Evolutionary conservation across 2,113 vertebrate species (phyloP), one percentile per base, ranked within the genome.

Genomic region (Chaenogobius annularis): DNA sequence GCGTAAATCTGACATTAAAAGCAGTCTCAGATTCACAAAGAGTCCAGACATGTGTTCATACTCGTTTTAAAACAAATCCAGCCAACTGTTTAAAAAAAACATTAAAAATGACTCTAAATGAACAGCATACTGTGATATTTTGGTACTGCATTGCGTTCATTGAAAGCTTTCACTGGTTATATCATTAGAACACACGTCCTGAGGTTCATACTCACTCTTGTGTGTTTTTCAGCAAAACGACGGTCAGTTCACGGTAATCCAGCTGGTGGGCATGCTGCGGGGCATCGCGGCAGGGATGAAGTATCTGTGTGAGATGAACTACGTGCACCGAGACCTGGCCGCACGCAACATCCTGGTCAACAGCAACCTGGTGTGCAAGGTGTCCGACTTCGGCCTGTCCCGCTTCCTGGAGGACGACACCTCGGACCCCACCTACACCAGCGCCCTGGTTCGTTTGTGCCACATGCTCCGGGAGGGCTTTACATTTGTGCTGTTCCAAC

Each of bases 331-430:
- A 0, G 97, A 99, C 90, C 91, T 99, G 83, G 97, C 97, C 0
- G 97, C 97, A 0, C 92, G 97, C 8, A 99, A 99, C 92, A 99
- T 97, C 91, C 94, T 99, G 1, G 97, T 99, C 81, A 99, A 99
- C 92, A 98, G 96, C 92, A 98, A 99, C 91, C 88, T 99, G 85
- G 97, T 99, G 74, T 98, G 96, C 89, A 99, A 99, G 67, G 97
- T 98, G 69, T 99, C 97, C 0, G 97, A 99, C 88, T 98, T 99
- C 0, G 97, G 97, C 35, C 94, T 99, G 66, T 99, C 97, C 0
- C 96, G 97, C 20, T 99, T 99, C 75, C 91, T 99, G 59, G 97
- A 99, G 83, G 97, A 98, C 0, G 97, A 99, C 63, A 96, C 97
- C 0, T 98, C 97, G 0, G 97, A 99, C 78, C 97, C 97, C 68